phyloP scores from a whole-genome alignment of 92 coral and sea anemone species.

The Diadumene lineata region DNA sequence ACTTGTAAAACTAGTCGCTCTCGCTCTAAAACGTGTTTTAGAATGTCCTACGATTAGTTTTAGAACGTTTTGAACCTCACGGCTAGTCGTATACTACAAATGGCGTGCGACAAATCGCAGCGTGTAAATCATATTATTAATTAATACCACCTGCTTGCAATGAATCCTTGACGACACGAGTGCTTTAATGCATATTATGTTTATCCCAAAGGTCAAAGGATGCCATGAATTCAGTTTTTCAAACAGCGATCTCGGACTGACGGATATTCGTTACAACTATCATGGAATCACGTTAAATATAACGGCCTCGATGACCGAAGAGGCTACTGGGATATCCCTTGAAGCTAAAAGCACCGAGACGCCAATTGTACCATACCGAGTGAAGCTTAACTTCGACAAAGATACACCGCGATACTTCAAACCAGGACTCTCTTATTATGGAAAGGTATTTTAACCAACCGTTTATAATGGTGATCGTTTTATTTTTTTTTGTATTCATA shows the following conservation, averaged over 20 bases:
- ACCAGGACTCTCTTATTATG: slow-evolving; percentile 84
- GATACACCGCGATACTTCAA: slow-evolving; percentile 71
- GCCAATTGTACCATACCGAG: slow-evolving; percentile 37
- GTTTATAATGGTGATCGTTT: too few relatives aligned
- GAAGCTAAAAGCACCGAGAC: slow-evolving; percentile 54
- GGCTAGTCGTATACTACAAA: too few relatives aligned
- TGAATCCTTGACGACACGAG: too few relatives aligned
- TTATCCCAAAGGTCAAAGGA: slow-evolving; percentile 62
- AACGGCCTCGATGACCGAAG: slow-evolving; percentile 73
- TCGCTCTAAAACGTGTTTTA: too few relatives aligned
- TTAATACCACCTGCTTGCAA: too few relatives aligned
- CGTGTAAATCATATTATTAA: too few relatives aligned
- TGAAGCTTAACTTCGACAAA: slow-evolving; percentile 43
- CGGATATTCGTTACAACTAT: slow-evolving; percentile 17
- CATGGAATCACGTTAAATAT: slow-evolving; percentile 37
- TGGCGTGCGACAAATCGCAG: too few relatives aligned
- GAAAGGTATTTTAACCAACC: slow-evolving; percentile 57
- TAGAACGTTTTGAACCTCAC: too few relatives aligned
- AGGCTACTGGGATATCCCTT: slow-evolving; percentile 71
- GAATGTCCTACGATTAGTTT: too few relatives aligned
- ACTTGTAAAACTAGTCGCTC: too few relatives aligned
- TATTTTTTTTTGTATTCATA: too few relatives aligned
- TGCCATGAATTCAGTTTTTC: slow-evolving; percentile 71
- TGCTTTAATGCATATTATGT: too few relatives aligned
- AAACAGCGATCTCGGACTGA: slow-evolving; percentile 30